Conservation (phyloP, 2,888 invertebrate genomes). For the Hesperia comma region DNA sequence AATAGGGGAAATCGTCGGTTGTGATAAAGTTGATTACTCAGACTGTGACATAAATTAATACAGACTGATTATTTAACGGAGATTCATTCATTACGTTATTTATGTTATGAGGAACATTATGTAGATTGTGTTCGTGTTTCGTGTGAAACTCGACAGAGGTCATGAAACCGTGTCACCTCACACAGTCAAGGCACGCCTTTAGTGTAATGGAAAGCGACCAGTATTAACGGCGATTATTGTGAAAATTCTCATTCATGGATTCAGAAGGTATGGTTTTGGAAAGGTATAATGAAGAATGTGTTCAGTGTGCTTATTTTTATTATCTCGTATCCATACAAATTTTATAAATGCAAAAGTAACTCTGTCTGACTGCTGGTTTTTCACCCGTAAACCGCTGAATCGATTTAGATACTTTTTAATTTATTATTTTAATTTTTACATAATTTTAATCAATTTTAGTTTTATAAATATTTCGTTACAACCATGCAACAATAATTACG, state of each 20-base stretch:
- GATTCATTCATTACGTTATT: constrained; percentile 35
- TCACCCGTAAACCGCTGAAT: too few relatives aligned
- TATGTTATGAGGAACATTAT: constrained; percentile 34
- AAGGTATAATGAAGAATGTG: neutral
- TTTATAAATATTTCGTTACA: too few relatives aligned
- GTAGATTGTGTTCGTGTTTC: constrained; percentile 35
- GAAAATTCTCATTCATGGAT: neutral
- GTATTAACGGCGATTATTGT: constrained; percentile 3
- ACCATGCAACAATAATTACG: too few relatives aligned
- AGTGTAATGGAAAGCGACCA: constrained; percentile 18
- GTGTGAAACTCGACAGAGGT: constrained; percentile 43
- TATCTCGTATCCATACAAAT: too few relatives aligned
- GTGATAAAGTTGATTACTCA: constrained; percentile 26
- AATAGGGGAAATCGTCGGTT: constrained; percentile 23
- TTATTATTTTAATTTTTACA: too few relatives aligned
- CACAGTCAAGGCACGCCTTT: constrained; percentile 21
- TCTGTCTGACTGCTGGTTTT: too few relatives aligned
- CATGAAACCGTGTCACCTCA: constrained; percentile 40
- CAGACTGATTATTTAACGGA: constrained; percentile 32
- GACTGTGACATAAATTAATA: constrained; percentile 34
- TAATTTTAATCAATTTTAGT: too few relatives aligned
- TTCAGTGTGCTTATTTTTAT: neutral
- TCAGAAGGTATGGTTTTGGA: constrained; percentile 2
- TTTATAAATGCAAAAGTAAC: too few relatives aligned
- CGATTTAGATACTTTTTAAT: too few relatives aligned